Conservation (phyloP, 2,797 vertebrate genomes). For the Eremophila alpestris region DNA sequence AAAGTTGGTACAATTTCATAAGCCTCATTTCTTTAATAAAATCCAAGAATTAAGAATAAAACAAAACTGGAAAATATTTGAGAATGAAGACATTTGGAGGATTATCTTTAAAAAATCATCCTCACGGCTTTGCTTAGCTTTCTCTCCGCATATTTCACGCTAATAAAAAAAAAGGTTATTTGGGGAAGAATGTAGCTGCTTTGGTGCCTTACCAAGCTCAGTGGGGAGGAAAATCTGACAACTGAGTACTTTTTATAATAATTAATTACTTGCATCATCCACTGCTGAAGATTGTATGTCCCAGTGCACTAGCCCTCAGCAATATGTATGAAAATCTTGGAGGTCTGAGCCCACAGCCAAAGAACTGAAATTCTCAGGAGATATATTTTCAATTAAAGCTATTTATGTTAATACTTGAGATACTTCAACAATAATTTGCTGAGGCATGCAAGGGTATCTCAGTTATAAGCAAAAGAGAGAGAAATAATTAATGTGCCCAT, state of each 20-base stretch:
- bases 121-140: not conserved
- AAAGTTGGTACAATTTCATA: not conserved
- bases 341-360: constrained; percentile 3
- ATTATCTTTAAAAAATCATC: not conserved
- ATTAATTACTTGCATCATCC: constrained; percentile 15
- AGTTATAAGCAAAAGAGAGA: not conserved
- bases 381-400: constrained; percentile 18
- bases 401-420: constrained; percentile 15
- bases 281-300: not conserved
- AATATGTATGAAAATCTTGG: constrained; percentile 3
- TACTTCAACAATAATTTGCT: constrained; percentile 19
- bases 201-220: not conserved
- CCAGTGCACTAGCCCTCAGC: not conserved
- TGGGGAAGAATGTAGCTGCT: not conserved
- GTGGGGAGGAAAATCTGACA: not conserved
- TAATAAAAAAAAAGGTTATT: not conserved
- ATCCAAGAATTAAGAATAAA: not conserved
- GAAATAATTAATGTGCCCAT: not conserved
- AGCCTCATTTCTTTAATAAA: not conserved
- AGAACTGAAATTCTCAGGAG: constrained; percentile 2
- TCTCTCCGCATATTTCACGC: not conserved
- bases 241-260: not conserved
- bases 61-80: not conserved
- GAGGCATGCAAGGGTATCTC: not conserved
- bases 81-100: not conserved